Base-by-base conservation (phyloP, 2,113 vertebrate species). In the Tautogolabrus adspersus region DNA sequence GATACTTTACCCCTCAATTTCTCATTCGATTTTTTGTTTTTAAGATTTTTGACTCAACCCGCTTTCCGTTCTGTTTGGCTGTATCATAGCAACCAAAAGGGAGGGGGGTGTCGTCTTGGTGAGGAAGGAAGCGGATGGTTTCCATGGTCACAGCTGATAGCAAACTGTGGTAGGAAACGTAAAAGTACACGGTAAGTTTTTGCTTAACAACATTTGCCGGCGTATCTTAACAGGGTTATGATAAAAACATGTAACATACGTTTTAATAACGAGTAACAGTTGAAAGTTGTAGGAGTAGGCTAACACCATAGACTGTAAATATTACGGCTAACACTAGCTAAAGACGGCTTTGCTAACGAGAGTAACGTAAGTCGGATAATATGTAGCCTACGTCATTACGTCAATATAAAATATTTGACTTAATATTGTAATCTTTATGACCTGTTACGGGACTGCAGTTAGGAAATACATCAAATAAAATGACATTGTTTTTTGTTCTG, bases 81-180 rank as follows among this genome's bases (percentile, higher is more conserved):
- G 72, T 66, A 51, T 82, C 88, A n/a, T 77, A 85, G 86, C 86
- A 91, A 88, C 90, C 54, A 8, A 21, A 13, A 5, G 56, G 15
- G 23, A 15, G 8, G 42, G 13, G 0, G 37, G 13, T 0, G 2
- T 1, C 6, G 19, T 1, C 49, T 7, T 0, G 16, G 18, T 11
- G 52, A 66, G n/a, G n/a, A 0, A 49, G 59, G n/a, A 0, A 49
- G 59, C 22, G 0, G 23, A 38, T 51, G 1, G 80, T 83, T 86
- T 61, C 91, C 68, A 85, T 79, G 66, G 88, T 85, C 21, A 91
- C 87, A 3, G 0, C 0, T 38, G 34, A 46, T 0, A 16, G 40
- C 26, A 12, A 75, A 37, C 68, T 18, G 23, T 12, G 7, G 3
- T 18, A 34, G 4, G 51, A 12, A 30, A 54, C 77, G 46, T 64